Evolutionary conservation across 2,888 invertebrate species (phyloP).

Genomic region (Ophion ellenae): DNA sequence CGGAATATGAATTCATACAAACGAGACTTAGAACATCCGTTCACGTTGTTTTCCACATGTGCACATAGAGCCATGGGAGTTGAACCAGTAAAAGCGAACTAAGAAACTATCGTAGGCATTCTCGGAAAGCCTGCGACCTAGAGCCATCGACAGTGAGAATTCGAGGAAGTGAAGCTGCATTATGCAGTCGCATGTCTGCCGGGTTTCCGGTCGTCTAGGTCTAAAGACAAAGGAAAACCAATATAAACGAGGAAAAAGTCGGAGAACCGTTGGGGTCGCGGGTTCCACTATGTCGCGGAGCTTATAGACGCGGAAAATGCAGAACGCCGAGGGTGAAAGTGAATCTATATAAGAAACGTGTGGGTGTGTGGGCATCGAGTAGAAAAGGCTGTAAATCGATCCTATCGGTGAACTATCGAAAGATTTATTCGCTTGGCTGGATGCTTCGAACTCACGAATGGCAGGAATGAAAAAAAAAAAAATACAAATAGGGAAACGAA

Average conservation of each 20-base stretch:
- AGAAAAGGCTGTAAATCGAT: constrained; percentile 51
- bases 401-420: constrained; percentile 55
- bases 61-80: background rate
- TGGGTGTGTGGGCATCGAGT: constrained; percentile 8
- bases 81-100: background rate
- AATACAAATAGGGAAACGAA: background rate
- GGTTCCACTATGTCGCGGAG: constrained; percentile 19
- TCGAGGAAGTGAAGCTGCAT: constrained; percentile 52
- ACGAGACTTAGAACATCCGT: too few species aligned
- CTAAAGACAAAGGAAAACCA: constrained; percentile 35
- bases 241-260: constrained; percentile 11
- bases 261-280: constrained; percentile 15
- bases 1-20: background rate
- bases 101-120: background rate
- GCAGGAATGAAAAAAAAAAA: too few species aligned
- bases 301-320: constrained; percentile 32
- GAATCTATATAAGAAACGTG: constrained; percentile 6
- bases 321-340: background rate
- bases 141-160: constrained; percentile 59
- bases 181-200: constrained; percentile 34
- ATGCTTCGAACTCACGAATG: constrained; percentile 11
- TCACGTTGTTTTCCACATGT: too few species aligned
- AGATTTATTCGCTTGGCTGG: constrained; percentile 9
- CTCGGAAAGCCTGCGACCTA: constrained; percentile 34
- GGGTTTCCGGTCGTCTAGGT: constrained; percentile 45